Evolutionary conservation across 2,888 invertebrate species (phyloP), one percentile per base, ranked within the genome.

Genomic region (Fissipunctia ypsillon): DNA sequence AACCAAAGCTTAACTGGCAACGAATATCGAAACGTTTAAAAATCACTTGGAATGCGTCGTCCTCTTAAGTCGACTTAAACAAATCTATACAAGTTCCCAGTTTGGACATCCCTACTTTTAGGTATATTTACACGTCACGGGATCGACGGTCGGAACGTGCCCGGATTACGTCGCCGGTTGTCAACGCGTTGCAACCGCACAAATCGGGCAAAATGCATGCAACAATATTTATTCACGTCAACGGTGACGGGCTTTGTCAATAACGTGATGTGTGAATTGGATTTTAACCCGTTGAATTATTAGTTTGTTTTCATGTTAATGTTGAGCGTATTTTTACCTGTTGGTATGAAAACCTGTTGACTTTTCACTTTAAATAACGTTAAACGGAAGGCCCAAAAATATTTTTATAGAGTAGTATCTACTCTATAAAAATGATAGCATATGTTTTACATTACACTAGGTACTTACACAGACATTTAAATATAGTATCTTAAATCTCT

Each of bases 141-240:
- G n/a, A 66, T 59, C 57, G 45, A 52, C 52, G 31, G 38, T 59
- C 16, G 45, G n/a, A 38, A 74, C 71, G 71, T 71, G 76, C 57
- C 52, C 22, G 56, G 66, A 67, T 61, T 73, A 16, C 54, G 50
- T 69, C 56, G 22, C 45, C n/a, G 56, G 28, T 57, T 70, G 71
- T 67, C 73, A 81, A 56, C 80, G 57, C 41, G n/a, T n/a, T 69
- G 65, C 71, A 71, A 78, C 59, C 59, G n/a, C 76, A 74, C 69
- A 73, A 76, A 77, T 81, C 69, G 38, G 35, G 59, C 61, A 60
- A 57, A 77, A 83, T 73, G 35, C 65, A 60, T 74, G 72, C 68
- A 80, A 64, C 77, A 83, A 78, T 68, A 81, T 84, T 84, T 74
- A 66, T 80, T 72, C n/a, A 67, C 60, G 81, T 72, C 73, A 76